A percentile compares a stretch with the other conserved stretches of the same genome.
Conservation (phyloP, 1,140 invertebrate genomes). For the Cherax quadricarinatus region DNA sequence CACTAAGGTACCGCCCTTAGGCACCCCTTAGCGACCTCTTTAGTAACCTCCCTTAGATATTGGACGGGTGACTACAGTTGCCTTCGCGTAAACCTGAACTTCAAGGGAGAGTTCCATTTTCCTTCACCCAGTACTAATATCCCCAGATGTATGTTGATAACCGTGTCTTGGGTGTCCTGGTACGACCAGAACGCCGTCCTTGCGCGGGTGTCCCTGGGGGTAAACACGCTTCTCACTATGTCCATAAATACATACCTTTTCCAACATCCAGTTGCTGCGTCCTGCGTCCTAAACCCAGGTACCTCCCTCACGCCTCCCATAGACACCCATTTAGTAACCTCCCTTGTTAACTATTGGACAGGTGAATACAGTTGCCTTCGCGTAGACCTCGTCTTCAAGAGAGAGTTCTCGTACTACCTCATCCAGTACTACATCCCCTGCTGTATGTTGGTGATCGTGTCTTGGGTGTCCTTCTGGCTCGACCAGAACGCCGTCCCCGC, state of each 20-base stretch:
- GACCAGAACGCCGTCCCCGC: slow-evolving; percentile 97
- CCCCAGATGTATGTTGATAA: slow-evolving; percentile 91
- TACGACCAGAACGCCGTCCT: slow-evolving; percentile 97
- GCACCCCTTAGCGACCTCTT: slow-evolving; percentile 77
- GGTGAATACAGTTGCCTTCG: slow-evolving; percentile 91
- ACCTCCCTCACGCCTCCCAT: slow-evolving; percentile 74
- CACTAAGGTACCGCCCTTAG: slow-evolving; percentile 78
- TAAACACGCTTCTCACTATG: slow-evolving; percentile 97
- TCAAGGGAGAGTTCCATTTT: slow-evolving; percentile 98
- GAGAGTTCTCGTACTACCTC: slow-evolving; percentile 98
- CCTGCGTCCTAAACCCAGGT: slow-evolving; percentile 98
- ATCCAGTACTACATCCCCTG: slow-evolving; percentile 98
- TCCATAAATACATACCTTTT: slow-evolving; percentile 95
- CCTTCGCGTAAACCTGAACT: slow-evolving; percentile 94
- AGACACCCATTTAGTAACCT: slow-evolving; percentile 80
- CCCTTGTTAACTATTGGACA: slow-evolving; percentile 78
- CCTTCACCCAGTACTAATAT: slow-evolving; percentile 97
- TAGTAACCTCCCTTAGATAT: slow-evolving; percentile 79
- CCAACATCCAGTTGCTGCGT: slow-evolving; percentile 95
- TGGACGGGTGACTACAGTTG: slow-evolving; percentile 85
- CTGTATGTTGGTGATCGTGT: slow-evolving; percentile 92
- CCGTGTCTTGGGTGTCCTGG: slow-evolving; percentile 96
- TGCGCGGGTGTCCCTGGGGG: slow-evolving; percentile 94
- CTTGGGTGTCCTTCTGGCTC: slow-evolving; percentile 94
- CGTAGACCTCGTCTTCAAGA: slow-evolving; percentile 95